These are phyloP conservation scores for Leuciscus waleckii DNA, from an alignment of 2,797 vertebrate species.

Conservation along the genomic window DNA sequence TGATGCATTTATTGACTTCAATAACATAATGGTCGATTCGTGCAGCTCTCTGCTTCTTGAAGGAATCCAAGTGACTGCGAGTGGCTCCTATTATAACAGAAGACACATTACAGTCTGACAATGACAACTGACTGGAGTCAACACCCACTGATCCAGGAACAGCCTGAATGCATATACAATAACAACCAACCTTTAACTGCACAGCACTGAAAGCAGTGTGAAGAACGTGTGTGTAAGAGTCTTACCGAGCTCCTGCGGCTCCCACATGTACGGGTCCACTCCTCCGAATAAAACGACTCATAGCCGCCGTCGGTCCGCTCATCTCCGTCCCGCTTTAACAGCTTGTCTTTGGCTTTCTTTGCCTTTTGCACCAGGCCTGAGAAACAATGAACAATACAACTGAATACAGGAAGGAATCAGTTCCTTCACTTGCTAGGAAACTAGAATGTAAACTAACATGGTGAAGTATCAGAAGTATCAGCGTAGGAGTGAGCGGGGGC, in stretches of 20 bases:
- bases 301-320: constrained; percentile 86
- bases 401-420: not conserved
- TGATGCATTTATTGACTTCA: constrained; percentile 98
- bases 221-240: not conserved
- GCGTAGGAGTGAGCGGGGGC: not conserved
- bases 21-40: constrained; percentile 98
- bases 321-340: constrained; percentile 90
- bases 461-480: not conserved
- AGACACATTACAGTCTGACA: constrained; percentile 11
- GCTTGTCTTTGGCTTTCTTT: constrained; percentile 94
- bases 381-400: not conserved
- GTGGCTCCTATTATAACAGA: constrained; percentile 78
- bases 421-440: not conserved
- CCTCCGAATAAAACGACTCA: constrained; percentile 94
- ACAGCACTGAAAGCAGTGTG: not conserved
- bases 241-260: constrained; percentile 96
- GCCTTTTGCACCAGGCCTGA: constrained; percentile 94
- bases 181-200: not conserved
- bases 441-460: not conserved
- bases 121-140: not conserved
- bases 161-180: not conserved
- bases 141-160: not conserved
- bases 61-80: constrained; percentile 89
- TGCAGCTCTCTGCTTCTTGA: constrained; percentile 94
- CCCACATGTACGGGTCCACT: constrained; percentile 97